Percentiles rank a stretch among this genome's conserved stretches.
These are phyloP conservation scores for Chymomyza costata DNA, from an alignment of 1,140 invertebrate genomes.

Conservation along the genomic window DNA sequence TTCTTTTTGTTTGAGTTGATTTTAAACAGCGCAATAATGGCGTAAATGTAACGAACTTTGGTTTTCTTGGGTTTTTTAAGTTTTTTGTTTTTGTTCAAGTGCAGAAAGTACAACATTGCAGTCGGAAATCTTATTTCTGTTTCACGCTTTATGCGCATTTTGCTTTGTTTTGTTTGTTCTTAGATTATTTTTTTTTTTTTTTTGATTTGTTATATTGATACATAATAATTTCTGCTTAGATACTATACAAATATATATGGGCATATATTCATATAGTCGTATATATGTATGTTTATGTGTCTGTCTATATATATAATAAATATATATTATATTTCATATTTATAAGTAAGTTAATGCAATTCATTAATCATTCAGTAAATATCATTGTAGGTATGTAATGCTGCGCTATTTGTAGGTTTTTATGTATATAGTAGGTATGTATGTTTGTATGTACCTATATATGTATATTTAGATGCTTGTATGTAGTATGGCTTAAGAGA, in stretches of 20 bases:
- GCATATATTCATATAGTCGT: conserved; percentile 14
- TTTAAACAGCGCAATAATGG: conserved; percentile 25
- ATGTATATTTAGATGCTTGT: too few relatives aligned
- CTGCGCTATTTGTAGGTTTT: too few relatives aligned
- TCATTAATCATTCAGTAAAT: too few relatives aligned
- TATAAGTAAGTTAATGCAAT: too few relatives aligned
- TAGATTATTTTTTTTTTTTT: neutral
- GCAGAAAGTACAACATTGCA: conserved; percentile 38
- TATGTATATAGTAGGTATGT: too few relatives aligned
- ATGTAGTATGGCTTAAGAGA: too few relatives aligned
- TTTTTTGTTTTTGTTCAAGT: conserved; percentile 19
- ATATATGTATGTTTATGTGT: conserved; percentile 30
- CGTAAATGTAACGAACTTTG: conserved; percentile 37
- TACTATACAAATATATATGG: conserved; percentile 36
- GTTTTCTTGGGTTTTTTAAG: conserved; percentile 5
- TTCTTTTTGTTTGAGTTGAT: conserved; percentile 3
- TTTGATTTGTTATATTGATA: neutral
- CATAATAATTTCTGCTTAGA: conserved; percentile 41
- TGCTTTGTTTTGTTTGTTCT: too few relatives aligned
- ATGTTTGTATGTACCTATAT: too few relatives aligned
- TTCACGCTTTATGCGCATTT: conserved; percentile 1
- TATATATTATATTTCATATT: too few relatives aligned
- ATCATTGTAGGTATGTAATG: too few relatives aligned
- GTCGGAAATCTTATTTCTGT: conserved; percentile 20
- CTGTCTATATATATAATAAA: conserved; percentile 14